Base-by-base conservation (phyloP, 2,888 invertebrate species). In the Meganola albula region DNA sequence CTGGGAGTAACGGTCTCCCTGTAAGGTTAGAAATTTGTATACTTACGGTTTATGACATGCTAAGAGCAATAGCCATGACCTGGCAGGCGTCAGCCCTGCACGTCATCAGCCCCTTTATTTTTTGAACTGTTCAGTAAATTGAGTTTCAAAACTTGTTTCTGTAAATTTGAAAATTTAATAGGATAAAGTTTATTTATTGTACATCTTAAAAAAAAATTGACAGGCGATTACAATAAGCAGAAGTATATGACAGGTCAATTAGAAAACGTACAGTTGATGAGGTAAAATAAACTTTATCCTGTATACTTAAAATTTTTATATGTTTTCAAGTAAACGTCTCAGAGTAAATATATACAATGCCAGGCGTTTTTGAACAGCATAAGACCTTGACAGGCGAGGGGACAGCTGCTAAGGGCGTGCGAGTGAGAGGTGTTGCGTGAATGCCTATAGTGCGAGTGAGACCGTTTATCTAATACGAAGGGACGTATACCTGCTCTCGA, bases 141-240 rank as follows among this genome's bases (percentile, higher is more conserved):
- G 10, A 18, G 5, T 10, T 5, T 18, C 2, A 27, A 27, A 27
- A 5, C 18, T n/a, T 27, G 16, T 27, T 27, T 9, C 20, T 27
- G 18, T 27, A 18, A 27, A 9, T 10, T 27, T 27, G 9, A 27
- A 27, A 27, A 18, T 8, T 18, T 27, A 4, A 27, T 27, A 14
- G 13, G 27, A 12, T 27, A 8, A 6, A 27, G 27, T 16, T 27
- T 27, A 27, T 27, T 13, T 14, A 14, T 14, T 27, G 27, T n/a
- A n/a, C n/a, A n/a, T n/a, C n/a, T n/a, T n/a, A n/a, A n/a, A 32
- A 32, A 32, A 32, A 32, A 32, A 26, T 33, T 16, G 18, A 14
- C 27, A 20, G 27, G 4, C 28, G 21, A 16, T 28, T 28, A 10
- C n/a, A 12, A 14, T 30, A 3, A 30, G 30, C 24, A 23, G n/a